Conservation (phyloP, 2,113 vertebrate genomes). For the Tyto alba region DNA sequence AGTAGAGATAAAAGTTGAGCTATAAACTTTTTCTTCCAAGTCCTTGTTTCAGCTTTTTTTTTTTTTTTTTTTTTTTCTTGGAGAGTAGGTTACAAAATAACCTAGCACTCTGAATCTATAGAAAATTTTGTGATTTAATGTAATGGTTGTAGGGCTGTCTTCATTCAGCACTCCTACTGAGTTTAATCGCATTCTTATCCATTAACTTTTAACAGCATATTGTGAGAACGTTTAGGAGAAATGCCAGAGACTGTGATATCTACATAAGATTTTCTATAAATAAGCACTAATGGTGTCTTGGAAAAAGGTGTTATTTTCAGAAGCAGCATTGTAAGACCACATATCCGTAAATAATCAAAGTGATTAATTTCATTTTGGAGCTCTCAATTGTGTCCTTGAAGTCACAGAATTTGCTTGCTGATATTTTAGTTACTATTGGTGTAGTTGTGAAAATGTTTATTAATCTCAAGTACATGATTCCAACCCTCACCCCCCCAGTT, state of each 20-base stretch:
- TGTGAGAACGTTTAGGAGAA: neutral
- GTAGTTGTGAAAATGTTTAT: neutral
- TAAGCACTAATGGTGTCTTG: neutral
- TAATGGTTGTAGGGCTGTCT: neutral
- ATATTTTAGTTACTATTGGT: neutral
- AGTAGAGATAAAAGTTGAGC: neutral
- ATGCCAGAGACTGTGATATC: neutral
- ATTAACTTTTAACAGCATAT: neutral
- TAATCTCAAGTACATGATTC: neutral
- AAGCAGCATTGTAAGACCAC: neutral
- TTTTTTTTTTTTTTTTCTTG: neutral
- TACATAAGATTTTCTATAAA: neutral
- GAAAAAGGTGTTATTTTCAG: neutral
- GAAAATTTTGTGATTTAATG: neutral
- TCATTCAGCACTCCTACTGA: neutral
- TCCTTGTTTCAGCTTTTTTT: neutral
- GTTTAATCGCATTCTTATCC: neutral
- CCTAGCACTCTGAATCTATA: neutral
- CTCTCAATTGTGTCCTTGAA: neutral
- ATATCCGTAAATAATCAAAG: neutral
- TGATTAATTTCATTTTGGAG: neutral
- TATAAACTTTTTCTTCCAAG: neutral
- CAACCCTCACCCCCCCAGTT: neutral
- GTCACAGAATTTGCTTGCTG: neutral
- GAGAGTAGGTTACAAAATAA: neutral